Conservation (phyloP, 1,140 invertebrate genomes). For the Orius laevigatus region DNA sequence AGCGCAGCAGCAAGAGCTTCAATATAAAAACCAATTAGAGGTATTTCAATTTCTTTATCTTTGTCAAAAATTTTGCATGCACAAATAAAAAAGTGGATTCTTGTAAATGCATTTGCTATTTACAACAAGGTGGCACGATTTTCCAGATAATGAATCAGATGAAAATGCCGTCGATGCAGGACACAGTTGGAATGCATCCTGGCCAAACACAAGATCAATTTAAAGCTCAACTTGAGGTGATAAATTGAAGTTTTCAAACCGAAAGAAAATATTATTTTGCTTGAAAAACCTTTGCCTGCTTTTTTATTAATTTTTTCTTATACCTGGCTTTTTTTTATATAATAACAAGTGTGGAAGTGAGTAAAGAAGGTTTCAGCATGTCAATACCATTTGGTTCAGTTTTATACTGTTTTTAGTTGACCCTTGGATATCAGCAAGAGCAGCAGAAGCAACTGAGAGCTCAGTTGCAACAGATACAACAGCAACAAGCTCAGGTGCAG, state of each 20-base stretch:
- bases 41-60: conserved; percentile 22
- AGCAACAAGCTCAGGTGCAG: conserved; percentile 17
- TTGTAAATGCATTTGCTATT: neutral
- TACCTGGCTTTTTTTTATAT: neutral
- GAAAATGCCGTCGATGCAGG: conserved; percentile 46
- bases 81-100: neutral
- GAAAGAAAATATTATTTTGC: neutral
- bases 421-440: conserved; percentile 18
- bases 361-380: neutral
- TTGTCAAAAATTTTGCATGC: neutral
- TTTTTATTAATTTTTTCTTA: neutral
- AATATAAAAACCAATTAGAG: conserved; percentile 57
- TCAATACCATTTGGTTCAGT: neutral
- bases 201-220: conserved; percentile 64
- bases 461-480: conserved; percentile 23
- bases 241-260: conserved; percentile 18
- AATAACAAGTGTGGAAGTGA: neutral
- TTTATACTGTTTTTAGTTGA: conserved; percentile 6
- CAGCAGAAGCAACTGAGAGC: conserved; percentile 23
- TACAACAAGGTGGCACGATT: conserved; percentile 1
- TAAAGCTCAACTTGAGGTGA: conserved; percentile 51
- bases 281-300: neutral
- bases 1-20: conserved; percentile 55
- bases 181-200: conserved; percentile 42
- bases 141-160: conserved; percentile 37